A percentile compares a stretch with the other conserved stretches of the same genome.
Evolutionary conservation across 2,113 vertebrate genomes (phyloP).

Genomic region (Lamprologus speciosus): DNA sequence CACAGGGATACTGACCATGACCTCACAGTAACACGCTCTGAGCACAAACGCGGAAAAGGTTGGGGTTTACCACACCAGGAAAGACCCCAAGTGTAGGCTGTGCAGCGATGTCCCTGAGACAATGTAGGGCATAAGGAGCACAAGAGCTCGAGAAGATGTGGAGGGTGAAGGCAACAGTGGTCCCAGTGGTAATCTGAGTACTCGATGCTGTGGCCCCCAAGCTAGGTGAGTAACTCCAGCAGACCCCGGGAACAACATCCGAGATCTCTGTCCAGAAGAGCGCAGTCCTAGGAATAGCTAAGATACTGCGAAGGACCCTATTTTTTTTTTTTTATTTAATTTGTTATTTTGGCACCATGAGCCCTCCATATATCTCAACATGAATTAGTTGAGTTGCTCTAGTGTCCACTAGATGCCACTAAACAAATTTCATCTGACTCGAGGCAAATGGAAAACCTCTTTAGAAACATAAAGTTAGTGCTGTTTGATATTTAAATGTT

Average conservation of each 20-base stretch:
- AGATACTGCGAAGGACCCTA: not conserved
- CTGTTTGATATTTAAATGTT: not conserved
- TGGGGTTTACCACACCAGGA: not conserved
- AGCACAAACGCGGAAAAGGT: not conserved
- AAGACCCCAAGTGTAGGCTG: not conserved
- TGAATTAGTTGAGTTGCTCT: not conserved
- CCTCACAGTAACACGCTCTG: not conserved
- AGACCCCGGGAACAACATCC: not conserved
- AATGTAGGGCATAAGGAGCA: not conserved
- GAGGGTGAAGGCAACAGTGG: not conserved
- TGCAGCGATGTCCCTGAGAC: not conserved
- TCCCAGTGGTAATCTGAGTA: not conserved
- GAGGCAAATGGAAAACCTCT: not conserved
- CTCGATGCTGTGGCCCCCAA: not conserved
- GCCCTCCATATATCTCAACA: not conserved
- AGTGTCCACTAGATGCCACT: not conserved
- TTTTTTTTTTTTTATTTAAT: not conserved
- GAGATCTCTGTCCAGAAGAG: not conserved
- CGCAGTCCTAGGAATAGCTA: not conserved
- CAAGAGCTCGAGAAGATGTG: not conserved
- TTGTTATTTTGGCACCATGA: not conserved
- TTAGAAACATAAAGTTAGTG: not conserved
- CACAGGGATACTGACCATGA: not conserved
- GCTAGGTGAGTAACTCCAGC: not conserved
- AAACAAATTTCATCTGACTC: not conserved